Base-by-base conservation (phyloP, 2,888 invertebrate species). In the Lasius platythorax region DNA sequence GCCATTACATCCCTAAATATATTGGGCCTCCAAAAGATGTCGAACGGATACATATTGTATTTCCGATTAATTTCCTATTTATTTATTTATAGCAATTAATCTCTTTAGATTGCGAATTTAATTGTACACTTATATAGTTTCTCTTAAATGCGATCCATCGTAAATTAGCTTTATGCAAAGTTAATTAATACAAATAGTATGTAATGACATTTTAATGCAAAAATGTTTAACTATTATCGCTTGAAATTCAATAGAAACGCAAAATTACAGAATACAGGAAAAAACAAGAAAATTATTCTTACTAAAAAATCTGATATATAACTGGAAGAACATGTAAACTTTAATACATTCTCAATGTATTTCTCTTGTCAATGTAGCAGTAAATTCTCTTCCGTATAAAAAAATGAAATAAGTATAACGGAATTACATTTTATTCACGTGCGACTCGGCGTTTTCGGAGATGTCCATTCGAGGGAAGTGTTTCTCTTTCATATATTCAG, bases 401-500 rank as follows among this genome's bases (percentile, higher is more conserved):
- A 46, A 30, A 9, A 75, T 37, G 28, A 50, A 12, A 37, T 15
- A 76, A 33, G 23, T 23, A 73, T n/a, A 61, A 76, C 9, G 18
- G 6, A 50, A 76, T 37, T 53, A 18, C 15, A 43, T 30, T 43
- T 43, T 58, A 46, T 61, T 61, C 28, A 11, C 56, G 68, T n/a
- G 9, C 40, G 30, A 58, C 23, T 64, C n/a, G 43, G 40, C 18
- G 5, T 33, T 70, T 72, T 11, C 33, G 18, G 28, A 40, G 53
- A 50, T 18, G 33, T 30, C 30, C 30, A 1, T 63, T 23, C 8
- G 28, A 70, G 33, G 78, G 78, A 66, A 70, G 85, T 1, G 5
- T 37, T 37, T 18, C 30, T 58, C 72, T 46, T 67, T 84, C 64
- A 86, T 91, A 50, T 18, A 92, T 92, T 88, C 92, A 91, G 92